Conservation (phyloP, 2,888 invertebrate species). For the Spilosoma lubricipeda region DNA sequence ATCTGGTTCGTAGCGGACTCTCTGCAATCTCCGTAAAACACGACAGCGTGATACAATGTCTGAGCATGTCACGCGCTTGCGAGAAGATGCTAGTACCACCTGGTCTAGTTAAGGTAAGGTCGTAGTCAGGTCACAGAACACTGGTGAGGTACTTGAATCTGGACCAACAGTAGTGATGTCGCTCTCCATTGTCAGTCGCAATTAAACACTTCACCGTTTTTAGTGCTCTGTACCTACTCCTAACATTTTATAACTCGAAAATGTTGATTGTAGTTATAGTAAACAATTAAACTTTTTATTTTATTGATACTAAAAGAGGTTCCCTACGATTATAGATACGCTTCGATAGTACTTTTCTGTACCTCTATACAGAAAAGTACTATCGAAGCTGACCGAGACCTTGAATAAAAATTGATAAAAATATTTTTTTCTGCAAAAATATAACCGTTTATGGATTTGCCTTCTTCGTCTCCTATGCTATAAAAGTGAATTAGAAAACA, state of each 20-base stretch:
- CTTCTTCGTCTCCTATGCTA: not conserved
- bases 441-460: too few species aligned
- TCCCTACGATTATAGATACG: too few species aligned
- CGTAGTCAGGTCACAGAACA: too few species aligned
- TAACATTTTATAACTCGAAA: not conserved
- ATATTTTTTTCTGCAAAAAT: too few species aligned
- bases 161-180: not conserved
- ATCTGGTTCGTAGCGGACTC: conserved; percentile 75
- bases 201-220: not conserved
- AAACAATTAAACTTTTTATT: not conserved
- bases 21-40: conserved; percentile 82
- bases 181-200: too few species aligned
- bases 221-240: not conserved
- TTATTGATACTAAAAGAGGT: not conserved
- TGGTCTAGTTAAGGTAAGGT: conserved; percentile 79
- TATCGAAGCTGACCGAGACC: too few species aligned
- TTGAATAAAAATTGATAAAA: too few species aligned
- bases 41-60: conserved; percentile 73
- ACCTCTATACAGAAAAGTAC: too few species aligned
- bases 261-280: not conserved
- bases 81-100: conserved; percentile 70
- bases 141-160: conserved; percentile 54
- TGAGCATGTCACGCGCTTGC: conserved; percentile 75
- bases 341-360: too few species aligned
- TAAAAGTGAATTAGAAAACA: not conserved